Percentiles rank a stretch among this genome's conserved stretches.
Conservation (phyloP, 92 coral and sea anemone species). For the Actinostola sp. region DNA sequence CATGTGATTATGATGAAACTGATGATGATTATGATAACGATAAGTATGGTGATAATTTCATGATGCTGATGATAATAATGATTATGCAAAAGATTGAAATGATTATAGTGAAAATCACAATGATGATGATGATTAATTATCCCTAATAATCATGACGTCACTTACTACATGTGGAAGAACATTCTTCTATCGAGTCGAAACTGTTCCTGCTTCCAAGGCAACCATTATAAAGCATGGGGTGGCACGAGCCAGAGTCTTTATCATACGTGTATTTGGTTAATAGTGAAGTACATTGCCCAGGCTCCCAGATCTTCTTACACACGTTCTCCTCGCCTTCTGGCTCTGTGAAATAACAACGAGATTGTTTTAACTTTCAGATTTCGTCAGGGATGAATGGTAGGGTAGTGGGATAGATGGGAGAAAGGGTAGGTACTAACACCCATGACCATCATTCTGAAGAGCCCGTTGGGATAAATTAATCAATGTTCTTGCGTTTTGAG, state of each 20-base stretch:
- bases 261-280: slow-evolving; percentile 59
- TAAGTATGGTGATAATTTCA: no score
- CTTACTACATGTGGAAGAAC: slow-evolving; percentile 61
- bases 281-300: slow-evolving; percentile 67
- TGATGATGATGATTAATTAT: no score
- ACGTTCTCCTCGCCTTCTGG: slow-evolving; percentile 24
- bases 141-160: background rate
- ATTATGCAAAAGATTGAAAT: no score
- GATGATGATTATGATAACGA: no score
- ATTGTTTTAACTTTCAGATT: no score
- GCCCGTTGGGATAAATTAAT: no score
- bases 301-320: slow-evolving; percentile 71
- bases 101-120: no score
- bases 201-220: slow-evolving; percentile 83
- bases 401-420: background rate
- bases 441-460: no score
- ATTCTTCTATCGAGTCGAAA: slow-evolving; percentile 57
- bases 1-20: no score
- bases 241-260: slow-evolving; percentile 61
- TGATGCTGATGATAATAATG: no score
- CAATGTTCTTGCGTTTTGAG: no score
- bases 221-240: slow-evolving; percentile 65
- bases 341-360: slow-evolving; percentile 6
- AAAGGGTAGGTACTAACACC: no score
- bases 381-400: background rate